Evolutionary conservation across 30 jellyfish, hydroid and myxozoan species (phyloP), one percentile per base, ranked within the genome.

Genomic region (Haliclystus octoradiatus): DNA sequence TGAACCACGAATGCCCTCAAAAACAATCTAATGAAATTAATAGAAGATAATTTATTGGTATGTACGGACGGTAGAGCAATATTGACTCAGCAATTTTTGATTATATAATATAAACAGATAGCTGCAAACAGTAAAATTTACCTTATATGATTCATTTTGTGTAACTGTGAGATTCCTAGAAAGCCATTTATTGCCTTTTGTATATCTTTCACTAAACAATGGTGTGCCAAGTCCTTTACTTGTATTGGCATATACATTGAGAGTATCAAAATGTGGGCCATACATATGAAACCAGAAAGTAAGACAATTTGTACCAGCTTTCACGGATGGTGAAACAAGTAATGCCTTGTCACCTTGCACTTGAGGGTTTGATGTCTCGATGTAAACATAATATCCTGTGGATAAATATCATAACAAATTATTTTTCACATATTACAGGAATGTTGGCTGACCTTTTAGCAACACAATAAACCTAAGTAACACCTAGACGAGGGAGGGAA

Each of bases 271-370:
- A 65, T 77, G 84, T 0, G 95, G 95, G 14, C 95, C 95, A 72
- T 76, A 84, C 95, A 84, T 84, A 70, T 84, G 95, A 34, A 76
- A 84, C 76, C 85, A 84, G 81, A 84, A 84, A 23, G 87, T 49
- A 69, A 84, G 49, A 34, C 95, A 84, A 52, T 77, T 70, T 19
- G 84, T 57, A 3, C 95, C 95, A 4, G 83, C 82, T 12, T 80
- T n/a, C 0, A 71, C 46, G 5, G 46, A 34, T 23, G 93, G 93
- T 7, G 95, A 79, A 28, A 77, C 49, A 31, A 84, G 25, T 1
- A 76, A 72, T 5, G 95, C 95, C 14, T 33, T 71, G 86, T 84
- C 95, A 9, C 95, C 95, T 29, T 74, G 26, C 14, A 32, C 49
- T 25, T 91, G 75, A 0, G 93, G 93, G 60, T 74, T 69, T 1